Percentiles rank a stretch among this genome's conserved stretches.
phyloP scores from a whole-genome alignment of 2,888 invertebrate species.

The Eristalinus sepulchralis region DNA sequence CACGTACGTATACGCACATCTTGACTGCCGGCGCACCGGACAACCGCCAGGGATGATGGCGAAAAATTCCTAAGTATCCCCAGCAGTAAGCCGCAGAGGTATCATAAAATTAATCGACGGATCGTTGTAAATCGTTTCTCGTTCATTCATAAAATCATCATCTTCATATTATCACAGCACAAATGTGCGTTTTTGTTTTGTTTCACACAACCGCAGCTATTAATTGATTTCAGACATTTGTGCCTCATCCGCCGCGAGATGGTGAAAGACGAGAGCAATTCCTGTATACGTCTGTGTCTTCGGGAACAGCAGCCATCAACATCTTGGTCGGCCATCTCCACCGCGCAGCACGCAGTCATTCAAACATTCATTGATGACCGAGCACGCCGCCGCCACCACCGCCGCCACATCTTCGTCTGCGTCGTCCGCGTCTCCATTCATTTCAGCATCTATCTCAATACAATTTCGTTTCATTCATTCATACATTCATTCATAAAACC shows the following conservation, averaged over 20 bases:
- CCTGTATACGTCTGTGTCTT: background rate
- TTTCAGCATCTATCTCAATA: constrained; percentile 48
- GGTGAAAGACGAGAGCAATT: background rate
- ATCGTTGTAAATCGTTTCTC: constrained; percentile 40
- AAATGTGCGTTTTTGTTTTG: constrained; percentile 11
- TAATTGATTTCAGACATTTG: constrained; percentile 53
- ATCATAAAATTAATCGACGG: constrained; percentile 22
- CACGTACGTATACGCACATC: constrained; percentile 22
- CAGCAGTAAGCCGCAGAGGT: constrained; percentile 12
- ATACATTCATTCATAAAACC: constrained; percentile 70
- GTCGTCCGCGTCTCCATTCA: constrained; percentile 47
- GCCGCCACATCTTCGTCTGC: constrained; percentile 6
- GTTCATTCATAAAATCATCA: constrained; percentile 69
- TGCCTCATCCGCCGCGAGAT: constrained; percentile 71
- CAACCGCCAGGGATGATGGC: constrained; percentile 68
- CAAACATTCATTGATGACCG: constrained; percentile 65
- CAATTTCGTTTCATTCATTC: constrained; percentile 61
- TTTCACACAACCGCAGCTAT: constrained; percentile 49
- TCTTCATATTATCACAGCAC: constrained; percentile 34
- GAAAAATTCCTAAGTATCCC: constrained; percentile 76
- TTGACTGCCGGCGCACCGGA: background rate
- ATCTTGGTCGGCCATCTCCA: background rate
- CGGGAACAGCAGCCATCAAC: constrained; percentile 2
- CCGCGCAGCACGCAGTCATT: constrained; percentile 44
- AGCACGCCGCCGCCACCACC: constrained; percentile 19